These are phyloP conservation scores for Platichthys flesus DNA, from an alignment of 2,113 vertebrate species.

Conservation along the genomic window DNA sequence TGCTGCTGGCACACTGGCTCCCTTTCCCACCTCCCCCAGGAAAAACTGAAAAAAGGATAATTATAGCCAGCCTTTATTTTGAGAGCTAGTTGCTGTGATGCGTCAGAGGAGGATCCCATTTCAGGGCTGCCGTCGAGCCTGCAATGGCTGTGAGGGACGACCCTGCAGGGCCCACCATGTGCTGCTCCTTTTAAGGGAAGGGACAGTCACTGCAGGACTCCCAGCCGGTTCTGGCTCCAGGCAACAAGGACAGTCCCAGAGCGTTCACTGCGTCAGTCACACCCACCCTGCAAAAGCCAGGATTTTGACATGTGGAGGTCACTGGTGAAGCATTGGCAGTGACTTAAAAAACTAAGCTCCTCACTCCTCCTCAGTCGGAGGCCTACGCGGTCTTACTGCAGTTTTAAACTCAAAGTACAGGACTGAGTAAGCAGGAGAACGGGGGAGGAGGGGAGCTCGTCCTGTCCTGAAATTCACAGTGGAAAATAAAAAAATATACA, in stretches of 20 bases:
- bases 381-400: constrained; percentile 1
- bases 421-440: constrained; percentile 20
- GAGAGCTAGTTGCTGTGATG: constrained; percentile 39
- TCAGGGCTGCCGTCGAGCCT: constrained; percentile 60
- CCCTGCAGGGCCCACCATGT: constrained; percentile 51
- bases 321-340: constrained; percentile 26
- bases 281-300: constrained; percentile 2
- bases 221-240: constrained; percentile 10
- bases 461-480: constrained; percentile 57
- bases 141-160: constrained; percentile 58
- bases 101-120: constrained; percentile 72
- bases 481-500: constrained; percentile 38
- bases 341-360: constrained; percentile 22
- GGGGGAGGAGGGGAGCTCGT: background rate
- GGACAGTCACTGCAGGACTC: constrained; percentile 37
- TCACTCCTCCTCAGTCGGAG: constrained; percentile 8
- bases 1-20: too few relatives aligned
- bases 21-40: constrained; percentile 13
- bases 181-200: constrained; percentile 82
- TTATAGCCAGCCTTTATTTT: constrained; percentile 70
- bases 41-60: constrained; percentile 62
- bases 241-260: constrained; percentile 15
- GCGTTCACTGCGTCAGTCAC: constrained; percentile 10
- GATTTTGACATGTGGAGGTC: constrained; percentile 46
- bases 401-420: constrained; percentile 14